Evolutionary conservation across 2,888 invertebrate genomes (phyloP), one percentile per base, ranked within the genome.

Genomic region (Andrena minutula): DNA sequence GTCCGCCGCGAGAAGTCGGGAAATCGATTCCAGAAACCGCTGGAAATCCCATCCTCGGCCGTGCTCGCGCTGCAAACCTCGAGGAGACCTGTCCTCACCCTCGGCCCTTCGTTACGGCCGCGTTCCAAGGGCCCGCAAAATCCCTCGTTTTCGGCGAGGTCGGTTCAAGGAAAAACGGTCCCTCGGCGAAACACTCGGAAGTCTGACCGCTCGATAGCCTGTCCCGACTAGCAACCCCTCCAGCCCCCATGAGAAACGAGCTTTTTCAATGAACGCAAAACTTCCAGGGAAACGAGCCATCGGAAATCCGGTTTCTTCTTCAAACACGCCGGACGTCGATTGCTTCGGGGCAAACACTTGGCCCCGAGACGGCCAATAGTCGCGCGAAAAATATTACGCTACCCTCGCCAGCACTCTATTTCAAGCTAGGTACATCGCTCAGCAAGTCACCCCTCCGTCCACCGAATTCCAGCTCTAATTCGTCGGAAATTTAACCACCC

Each of bases 151-250:
- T 74, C 41, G 41, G 41, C 56, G 65, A 71, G 58, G 69, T 61
- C 30, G 63, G 26, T 35, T 76, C 68, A 20, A 74, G 74, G 53
- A 74, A 87, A 16, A 77, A 61, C 63, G 75, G 30, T 60, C 75
- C 79, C 75, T 65, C 51, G 79, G n/a, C 65, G 66, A 75, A 78
- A 75, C 56, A 65, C 73, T 82, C 60, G 76, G 58, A 86, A 75
- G 32, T 63, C 80, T 75, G 53, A 75, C 79, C 80, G 72, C 84
- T 88, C 82, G 86, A 86, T 86, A 83, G 84, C 58, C 83, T 60
- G 71, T 77, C 85, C 85, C 86, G 86, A 87, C 85, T 86, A 87
- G 90, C 84, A 82, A 74, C 75, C 76, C 76, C 80, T 75, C 74
- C 60, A 64, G 60, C 65, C 49, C 49, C 56, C 71, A 73, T 80